Evolutionary conservation across 2,113 vertebrate species (phyloP), one percentile per base, ranked within the genome.

Genomic region (Polyodon spathula): DNA sequence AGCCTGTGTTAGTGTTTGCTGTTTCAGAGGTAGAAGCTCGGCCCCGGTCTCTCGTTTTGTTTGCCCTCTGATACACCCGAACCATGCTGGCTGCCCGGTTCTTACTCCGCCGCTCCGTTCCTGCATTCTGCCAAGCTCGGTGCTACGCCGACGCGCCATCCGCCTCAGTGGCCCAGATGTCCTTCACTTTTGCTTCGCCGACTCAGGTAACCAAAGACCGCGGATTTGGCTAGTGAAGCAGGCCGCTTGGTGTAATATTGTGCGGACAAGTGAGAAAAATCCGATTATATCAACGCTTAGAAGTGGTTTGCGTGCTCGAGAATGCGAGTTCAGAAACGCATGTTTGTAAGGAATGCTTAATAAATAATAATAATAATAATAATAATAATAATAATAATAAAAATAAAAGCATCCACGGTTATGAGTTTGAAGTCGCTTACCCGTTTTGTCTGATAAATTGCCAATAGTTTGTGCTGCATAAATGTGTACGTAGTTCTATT

Each of bases 121-220:
- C 87, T 0, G 66, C 63, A 42, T 63, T 86, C 17, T 73, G 74
- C 53, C 84, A 85, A 1, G 53, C 69, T 46, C 88, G 93, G 6
- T 73, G 63, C 52, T 96, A 93, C 65, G 93, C 91, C 2, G 93
- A 96, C 37, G 81, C 80, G 2, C 68, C 67, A 4, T 48, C 83
- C 10, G 73, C 77, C 70, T 76, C 77, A 0, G 69, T 69, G 0
- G 65, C 74, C 14, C 83, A 91, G 71, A 93, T 97, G 94, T 89
- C 91, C 84, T 94, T 96, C 84, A 97, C 93, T 4, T 97, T 97
- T 63, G 92, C 94, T 44, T 95, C 94, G 4, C 94, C 93, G n/a
- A 88, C 86, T 7, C 81, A 94, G 94, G 93, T 97, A 76, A 50
- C 37, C 17, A 37, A 9, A 48, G 17, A 39, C 52, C 15, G 10